Percentiles rank a stretch among this genome's conserved stretches.
phyloP scores from a whole-genome alignment of 2,797 vertebrate species.

The Ctenopoma kingsleyae region DNA sequence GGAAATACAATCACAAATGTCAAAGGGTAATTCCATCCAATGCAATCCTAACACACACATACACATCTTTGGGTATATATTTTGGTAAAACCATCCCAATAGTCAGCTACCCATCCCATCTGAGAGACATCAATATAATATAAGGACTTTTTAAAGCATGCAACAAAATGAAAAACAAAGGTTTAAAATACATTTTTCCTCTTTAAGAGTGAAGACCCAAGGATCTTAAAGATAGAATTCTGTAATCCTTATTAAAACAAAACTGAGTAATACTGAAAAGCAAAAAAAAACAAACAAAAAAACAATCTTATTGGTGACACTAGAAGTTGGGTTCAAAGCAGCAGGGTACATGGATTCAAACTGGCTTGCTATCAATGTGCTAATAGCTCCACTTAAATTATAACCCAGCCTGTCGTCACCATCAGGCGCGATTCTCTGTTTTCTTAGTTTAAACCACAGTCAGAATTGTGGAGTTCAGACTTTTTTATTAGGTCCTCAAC shows the following conservation, averaged over 20 bases:
- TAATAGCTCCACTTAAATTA: constrained; percentile 39
- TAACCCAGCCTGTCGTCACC: constrained; percentile 34
- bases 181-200: constrained; percentile 84
- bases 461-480: constrained; percentile 35
- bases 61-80: constrained; percentile 81
- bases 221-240: constrained; percentile 86
- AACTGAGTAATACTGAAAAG: constrained; percentile 81
- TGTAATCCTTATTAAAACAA: constrained; percentile 67
- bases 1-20: constrained; percentile 90
- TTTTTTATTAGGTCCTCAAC: constrained; percentile 17
- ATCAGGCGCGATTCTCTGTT: constrained; percentile 15
- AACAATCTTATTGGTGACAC: constrained; percentile 51
- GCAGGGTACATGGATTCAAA: constrained; percentile 57
- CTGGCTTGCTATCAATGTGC: constrained; percentile 50
- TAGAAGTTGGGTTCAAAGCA: constrained; percentile 62
- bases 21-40: constrained; percentile 86
- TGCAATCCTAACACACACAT: constrained; percentile 81
- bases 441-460: constrained; percentile 44
- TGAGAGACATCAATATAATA: constrained; percentile 77
- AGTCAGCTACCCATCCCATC: constrained; percentile 69
- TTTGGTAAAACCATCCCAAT: constrained; percentile 73
- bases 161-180: constrained; percentile 76
- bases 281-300: constrained; percentile 27
- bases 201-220: constrained; percentile 92
- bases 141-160: constrained; percentile 82